Evolutionary conservation across 2,888 invertebrate species (phyloP).

Genomic region (Diloba caeruleocephala): DNA sequence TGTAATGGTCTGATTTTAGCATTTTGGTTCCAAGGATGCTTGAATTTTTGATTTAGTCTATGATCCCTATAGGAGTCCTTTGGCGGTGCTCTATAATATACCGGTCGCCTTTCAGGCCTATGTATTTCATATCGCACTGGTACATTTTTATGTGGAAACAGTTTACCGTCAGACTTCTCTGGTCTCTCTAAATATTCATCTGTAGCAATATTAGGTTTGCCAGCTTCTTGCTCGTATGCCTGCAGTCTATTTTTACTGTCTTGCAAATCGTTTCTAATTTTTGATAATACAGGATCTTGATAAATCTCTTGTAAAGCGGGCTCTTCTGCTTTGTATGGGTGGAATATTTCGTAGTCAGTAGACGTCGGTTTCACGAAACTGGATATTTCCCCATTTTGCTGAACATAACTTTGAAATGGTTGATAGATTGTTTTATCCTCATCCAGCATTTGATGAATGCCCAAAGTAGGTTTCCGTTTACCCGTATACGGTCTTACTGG

Average conservation of each 20-base stretch:
- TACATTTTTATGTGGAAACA: conserved; percentile 74
- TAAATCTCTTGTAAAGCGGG: conserved; percentile 76
- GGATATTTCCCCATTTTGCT: conserved; percentile 57
- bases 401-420: conserved; percentile 71
- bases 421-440: conserved; percentile 60
- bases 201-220: conserved; percentile 69
- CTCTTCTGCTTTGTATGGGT: conserved; percentile 81
- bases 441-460: conserved; percentile 73
- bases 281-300: conserved; percentile 74
- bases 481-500: conserved; percentile 74
- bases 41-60: conserved; percentile 75
- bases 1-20: conserved; percentile 80
- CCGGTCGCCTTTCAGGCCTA: conserved; percentile 73
- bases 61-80: conserved; percentile 66
- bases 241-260: conserved; percentile 72
- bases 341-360: conserved; percentile 78
- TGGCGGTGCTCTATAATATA: conserved; percentile 73
- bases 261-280: conserved; percentile 75
- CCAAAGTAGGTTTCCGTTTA: conserved; percentile 68
- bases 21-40: conserved; percentile 81
- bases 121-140: conserved; percentile 79
- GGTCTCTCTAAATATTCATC: conserved; percentile 79
- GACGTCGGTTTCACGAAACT: conserved; percentile 65
- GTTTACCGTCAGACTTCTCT: conserved; percentile 74
- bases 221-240: conserved; percentile 76